A percentile compares a stretch with the other conserved stretches of the same genome.
Evolutionary conservation across 2,888 invertebrate genomes (phyloP).

Genomic region (Sesia bembeciformis): DNA sequence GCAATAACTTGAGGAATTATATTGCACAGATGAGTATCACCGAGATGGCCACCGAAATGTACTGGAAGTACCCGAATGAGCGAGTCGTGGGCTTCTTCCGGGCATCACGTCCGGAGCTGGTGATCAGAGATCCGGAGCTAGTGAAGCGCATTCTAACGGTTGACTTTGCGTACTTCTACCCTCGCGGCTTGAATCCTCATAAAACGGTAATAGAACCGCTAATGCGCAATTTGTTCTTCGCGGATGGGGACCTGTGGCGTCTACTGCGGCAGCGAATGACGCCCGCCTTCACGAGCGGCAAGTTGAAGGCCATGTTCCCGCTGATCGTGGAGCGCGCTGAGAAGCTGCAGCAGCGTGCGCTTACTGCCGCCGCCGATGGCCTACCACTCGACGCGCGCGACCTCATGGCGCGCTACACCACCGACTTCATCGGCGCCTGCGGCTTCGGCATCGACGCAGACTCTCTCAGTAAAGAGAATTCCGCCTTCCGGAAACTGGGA

Average conservation of each 20-base stretch:
- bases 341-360: slow-evolving; percentile 27
- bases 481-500: slow-evolving; percentile 39
- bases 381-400: slow-evolving; percentile 34
- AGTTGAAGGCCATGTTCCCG: slow-evolving; percentile 49
- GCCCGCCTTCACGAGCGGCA: slow-evolving; percentile 45
- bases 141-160: slow-evolving; percentile 28
- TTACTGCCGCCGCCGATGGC: slow-evolving; percentile 17
- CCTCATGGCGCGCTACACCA: slow-evolving; percentile 48
- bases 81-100: slow-evolving; percentile 36
- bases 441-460: slow-evolving; percentile 44
- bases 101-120: slow-evolving; percentile 25
- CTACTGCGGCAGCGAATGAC: slow-evolving; percentile 47
- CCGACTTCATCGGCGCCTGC: slow-evolving; percentile 46
- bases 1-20: slow-evolving; percentile 22
- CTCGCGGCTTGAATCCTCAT: slow-evolving; percentile 28
- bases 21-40: slow-evolving; percentile 25
- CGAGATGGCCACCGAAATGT: slow-evolving; percentile 25
- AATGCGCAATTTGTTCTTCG: slow-evolving; percentile 39
- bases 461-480: slow-evolving; percentile 35
- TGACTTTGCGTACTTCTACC: slow-evolving; percentile 33
- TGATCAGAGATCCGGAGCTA: slow-evolving; percentile 37
- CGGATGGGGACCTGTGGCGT: slow-evolving; percentile 47
- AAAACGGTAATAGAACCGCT: slow-evolving; percentile 35
- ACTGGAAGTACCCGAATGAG: slow-evolving; percentile 38
- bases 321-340: slow-evolving; percentile 41